Base-by-base conservation (phyloP, 2,888 invertebrate genomes). In the Aporophyla lueneburgensis region DNA sequence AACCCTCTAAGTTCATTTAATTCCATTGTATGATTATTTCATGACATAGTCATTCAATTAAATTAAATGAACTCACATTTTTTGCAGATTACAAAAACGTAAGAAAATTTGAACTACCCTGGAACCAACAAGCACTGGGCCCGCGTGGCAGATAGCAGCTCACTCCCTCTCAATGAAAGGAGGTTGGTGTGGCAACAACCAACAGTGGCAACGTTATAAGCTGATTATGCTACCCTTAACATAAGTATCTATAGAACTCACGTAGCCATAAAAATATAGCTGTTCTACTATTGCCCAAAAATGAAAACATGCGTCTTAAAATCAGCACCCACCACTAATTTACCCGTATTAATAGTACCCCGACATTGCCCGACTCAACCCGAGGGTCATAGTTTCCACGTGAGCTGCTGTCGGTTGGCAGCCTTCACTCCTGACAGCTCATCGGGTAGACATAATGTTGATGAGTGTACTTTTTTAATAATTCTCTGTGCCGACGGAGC, bases 401-500 rank as follows among this genome's bases (percentile, higher is more conserved):
- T 86, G 86, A 86, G 88, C 86, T 88, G 87, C 84, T 76, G 86
- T 89, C 89, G 91, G 93, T 91, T 94, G 91, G 95, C 94, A 95
- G 95, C 94, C 93, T 87, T 89, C 87, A 90, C 87, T 91, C 90
- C 90, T 93, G 96, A 95, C 96, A 94, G 95, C 87, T 94, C 94
- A 94, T 93, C 90, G 92, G 86, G 85, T 91, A 79, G 95, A 95
- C 95, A 93, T 95, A 94, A 95, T 93, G 93, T 93, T 93, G 93
- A 93, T 92, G 93, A 92, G 93, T 77, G 71, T 93, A 90, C 89
- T 89, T 92, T 93, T 94, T 94, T 94, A 93, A 90, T 92, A 90
- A 90, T 89, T 87, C 88, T 87, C 86, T 89, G 88, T 90, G 89
- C 90, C 62, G 87, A 68, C 81, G 76, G 74, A 83, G 70, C 83